These are phyloP conservation scores for Perithous albicinctus DNA, from an alignment of 2,888 invertebrate species.

Conservation along the genomic window DNA sequence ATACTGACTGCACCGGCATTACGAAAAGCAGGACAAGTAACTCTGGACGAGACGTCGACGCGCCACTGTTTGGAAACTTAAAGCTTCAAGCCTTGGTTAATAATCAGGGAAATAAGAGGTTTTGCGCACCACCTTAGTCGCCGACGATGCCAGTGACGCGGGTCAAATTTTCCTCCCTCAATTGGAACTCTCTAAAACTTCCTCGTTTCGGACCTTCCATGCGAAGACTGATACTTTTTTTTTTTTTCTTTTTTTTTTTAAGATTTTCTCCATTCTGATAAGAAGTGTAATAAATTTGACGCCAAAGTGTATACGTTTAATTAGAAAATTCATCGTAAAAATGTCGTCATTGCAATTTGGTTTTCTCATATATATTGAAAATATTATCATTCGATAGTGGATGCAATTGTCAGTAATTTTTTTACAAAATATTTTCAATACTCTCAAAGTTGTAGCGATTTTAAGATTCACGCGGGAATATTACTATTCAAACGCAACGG, in stretches of 20 bases:
- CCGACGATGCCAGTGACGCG: conserved; percentile 1
- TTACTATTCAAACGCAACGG: no score
- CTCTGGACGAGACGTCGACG: conserved; percentile 27
- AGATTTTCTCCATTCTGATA: background rate
- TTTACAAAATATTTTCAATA: no score
- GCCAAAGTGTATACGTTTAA: conserved; percentile 5
- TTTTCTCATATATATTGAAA: no score
- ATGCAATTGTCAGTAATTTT: no score
- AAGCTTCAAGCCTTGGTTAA: conserved; percentile 16
- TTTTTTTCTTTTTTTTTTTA: background rate
- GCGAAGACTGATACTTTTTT: conserved; percentile 30
- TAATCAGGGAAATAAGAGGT: conserved; percentile 32
- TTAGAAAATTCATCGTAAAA: background rate
- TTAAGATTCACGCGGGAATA: no score
- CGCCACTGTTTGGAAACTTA: conserved; percentile 17
- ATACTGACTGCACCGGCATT: background rate
- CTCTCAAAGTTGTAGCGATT: no score
- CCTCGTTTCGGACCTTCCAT: background rate
- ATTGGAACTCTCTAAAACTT: background rate
- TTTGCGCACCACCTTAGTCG: background rate
- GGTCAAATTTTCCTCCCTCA: background rate
- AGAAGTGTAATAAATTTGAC: conserved; percentile 6
- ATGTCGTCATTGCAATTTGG: conserved; percentile 7
- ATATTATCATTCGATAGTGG: no score
- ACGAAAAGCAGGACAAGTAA: conserved; percentile 34